These are phyloP conservation scores for Tenualosa ilisha DNA, from an alignment of 2,797 vertebrate genomes.

Conservation along the genomic window DNA sequence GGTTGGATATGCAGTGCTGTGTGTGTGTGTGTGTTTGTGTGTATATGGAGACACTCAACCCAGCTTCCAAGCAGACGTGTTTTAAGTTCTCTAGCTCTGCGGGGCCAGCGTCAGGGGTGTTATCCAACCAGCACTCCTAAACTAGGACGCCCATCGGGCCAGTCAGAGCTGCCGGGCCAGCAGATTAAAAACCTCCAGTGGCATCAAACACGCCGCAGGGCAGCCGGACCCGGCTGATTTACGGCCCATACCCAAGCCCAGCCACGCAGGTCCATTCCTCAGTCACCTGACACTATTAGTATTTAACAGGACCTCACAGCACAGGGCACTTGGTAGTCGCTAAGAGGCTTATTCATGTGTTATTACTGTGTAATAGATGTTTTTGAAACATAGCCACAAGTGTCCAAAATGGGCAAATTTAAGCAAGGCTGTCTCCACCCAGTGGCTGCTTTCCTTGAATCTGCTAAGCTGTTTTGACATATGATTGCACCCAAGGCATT, in stretches of 20 bases:
- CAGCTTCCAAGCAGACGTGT: conserved; percentile 40
- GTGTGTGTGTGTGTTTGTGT: not conserved
- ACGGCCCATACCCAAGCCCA: not conserved
- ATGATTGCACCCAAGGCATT: too few species aligned
- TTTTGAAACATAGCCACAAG: too few species aligned
- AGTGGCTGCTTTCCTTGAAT: too few species aligned
- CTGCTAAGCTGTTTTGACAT: too few species aligned
- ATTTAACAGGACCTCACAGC: conserved; percentile 25
- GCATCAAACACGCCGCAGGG: conserved; percentile 40
- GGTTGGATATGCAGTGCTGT: not conserved
- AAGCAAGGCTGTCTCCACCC: too few species aligned
- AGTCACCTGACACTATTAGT: not conserved
- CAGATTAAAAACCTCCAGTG: conserved; percentile 58
- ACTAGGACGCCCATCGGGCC: conserved; percentile 59
- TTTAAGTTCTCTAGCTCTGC: conserved; percentile 11
- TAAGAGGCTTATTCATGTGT: not conserved
- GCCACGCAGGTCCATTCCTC: conserved; percentile 31
- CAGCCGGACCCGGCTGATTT: too few species aligned
- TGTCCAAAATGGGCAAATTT: too few species aligned
- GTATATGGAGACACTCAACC: conserved; percentile 30
- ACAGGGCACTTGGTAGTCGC: conserved; percentile 20
- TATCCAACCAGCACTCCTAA: conserved; percentile 58
- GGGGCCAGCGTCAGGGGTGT: conserved; percentile 48
- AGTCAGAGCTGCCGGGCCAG: conserved; percentile 48
- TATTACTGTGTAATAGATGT: not conserved